These are phyloP conservation scores for Corvus cornix DNA, from an alignment of 2,113 vertebrate species.

Conservation along the genomic window DNA sequence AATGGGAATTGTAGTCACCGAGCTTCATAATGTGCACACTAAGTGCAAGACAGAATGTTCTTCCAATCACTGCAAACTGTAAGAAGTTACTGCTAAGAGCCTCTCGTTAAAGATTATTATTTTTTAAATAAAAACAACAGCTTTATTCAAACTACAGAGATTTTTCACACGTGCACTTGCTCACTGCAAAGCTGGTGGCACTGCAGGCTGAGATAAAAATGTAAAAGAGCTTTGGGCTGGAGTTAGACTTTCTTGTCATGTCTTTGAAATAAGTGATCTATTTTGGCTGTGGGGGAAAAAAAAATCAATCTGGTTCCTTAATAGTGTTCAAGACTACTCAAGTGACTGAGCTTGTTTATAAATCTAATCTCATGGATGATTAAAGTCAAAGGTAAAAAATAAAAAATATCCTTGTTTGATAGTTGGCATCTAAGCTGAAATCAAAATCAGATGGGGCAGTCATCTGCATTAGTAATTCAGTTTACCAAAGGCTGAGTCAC, in stretches of 20 bases:
- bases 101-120: background rate
- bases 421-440: background rate
- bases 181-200: conserved; percentile 32
- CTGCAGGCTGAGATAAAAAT: background rate
- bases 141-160: background rate
- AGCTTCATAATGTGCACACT: conserved; percentile 7
- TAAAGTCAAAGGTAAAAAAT: conserved; percentile 39
- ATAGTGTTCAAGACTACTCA: conserved; percentile 17
- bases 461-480: background rate
- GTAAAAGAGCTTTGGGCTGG: background rate
- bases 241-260: conserved; percentile 45
- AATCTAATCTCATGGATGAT: conserved; percentile 43
- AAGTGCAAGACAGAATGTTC: conserved; percentile 1
- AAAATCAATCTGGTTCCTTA: conserved; percentile 38
- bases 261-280: conserved; percentile 52
- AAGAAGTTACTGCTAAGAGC: background rate
- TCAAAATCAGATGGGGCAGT: background rate
- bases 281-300: conserved; percentile 6
- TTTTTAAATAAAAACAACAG: background rate
- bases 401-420: conserved; percentile 29
- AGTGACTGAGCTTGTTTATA: conserved; percentile 47
- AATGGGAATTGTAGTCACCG: conserved; percentile 11
- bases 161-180: background rate
- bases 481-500: background rate
- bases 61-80: background rate